Percentiles rank a stretch among this genome's conserved stretches.
Evolutionary conservation across 23 tunicate species (phyloP).

Genomic region (Diplosoma virens): DNA sequence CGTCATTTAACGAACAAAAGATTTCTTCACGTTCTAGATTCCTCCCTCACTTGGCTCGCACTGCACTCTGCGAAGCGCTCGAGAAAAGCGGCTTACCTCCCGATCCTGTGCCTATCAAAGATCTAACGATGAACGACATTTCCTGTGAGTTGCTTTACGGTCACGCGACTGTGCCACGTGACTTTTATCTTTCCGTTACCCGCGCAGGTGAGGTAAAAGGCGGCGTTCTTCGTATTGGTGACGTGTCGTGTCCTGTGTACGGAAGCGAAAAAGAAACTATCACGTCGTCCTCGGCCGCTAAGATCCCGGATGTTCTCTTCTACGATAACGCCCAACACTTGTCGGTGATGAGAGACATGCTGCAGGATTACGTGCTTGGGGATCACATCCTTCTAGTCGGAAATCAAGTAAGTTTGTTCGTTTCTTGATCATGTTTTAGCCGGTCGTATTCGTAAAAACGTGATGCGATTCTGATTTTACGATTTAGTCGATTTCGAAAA

Average conservation of each 20-base stretch:
- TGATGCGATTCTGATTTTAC: too few relatives aligned
- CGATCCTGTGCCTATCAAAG: conserved; percentile 54
- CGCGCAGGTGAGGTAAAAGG: conserved; percentile 62
- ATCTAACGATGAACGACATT: conserved; percentile 64
- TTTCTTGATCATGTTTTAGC: too few relatives aligned
- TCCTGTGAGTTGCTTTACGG: conserved; percentile 79
- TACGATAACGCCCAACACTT: conserved; percentile 95
- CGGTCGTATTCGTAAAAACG: too few relatives aligned
- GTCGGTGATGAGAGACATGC: conserved; percentile 84
- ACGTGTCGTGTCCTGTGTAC: conserved; percentile 49
- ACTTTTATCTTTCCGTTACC: too few relatives aligned
- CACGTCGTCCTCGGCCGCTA: conserved; percentile 65
- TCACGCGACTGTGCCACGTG: too few relatives aligned
- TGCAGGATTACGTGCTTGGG: conserved; percentile 81
- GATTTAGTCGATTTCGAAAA: too few relatives aligned
- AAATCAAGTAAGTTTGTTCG: conserved; percentile 59
- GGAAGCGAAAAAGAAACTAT: conserved; percentile 33
- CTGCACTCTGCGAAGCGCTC: conserved; percentile 55
- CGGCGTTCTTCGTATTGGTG: conserved; percentile 64
- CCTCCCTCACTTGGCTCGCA: conserved; percentile 81
- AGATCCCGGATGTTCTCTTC: conserved; percentile 82
- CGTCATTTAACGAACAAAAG: too few relatives aligned
- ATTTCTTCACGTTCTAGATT: conserved; percentile 55
- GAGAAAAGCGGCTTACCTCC: conserved; percentile 70
- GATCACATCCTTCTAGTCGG: conserved; percentile 94